These are phyloP conservation scores for Glaucopsyche alexis DNA, from an alignment of 2,888 invertebrate genomes.

Conservation along the genomic window DNA sequence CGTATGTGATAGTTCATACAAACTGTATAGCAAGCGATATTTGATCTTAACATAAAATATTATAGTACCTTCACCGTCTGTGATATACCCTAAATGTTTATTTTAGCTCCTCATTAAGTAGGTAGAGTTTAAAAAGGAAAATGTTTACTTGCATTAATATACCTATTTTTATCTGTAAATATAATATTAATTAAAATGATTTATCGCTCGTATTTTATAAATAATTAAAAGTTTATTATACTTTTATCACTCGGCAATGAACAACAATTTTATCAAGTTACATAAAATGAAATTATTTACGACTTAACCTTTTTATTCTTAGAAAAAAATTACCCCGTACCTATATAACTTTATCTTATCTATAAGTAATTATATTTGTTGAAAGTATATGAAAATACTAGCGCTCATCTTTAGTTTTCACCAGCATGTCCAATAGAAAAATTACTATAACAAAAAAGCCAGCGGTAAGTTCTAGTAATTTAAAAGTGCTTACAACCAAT, in stretches of 20 bases:
- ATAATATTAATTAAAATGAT: neutral
- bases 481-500: constrained; percentile 40
- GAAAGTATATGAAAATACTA: neutral
- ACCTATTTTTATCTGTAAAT: neutral
- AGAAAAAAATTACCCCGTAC: neutral
- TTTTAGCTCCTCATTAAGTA: neutral
- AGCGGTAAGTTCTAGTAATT: constrained; percentile 39
- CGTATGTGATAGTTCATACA: too few relatives aligned
- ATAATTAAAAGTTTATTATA: constrained; percentile 29
- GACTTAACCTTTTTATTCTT: constrained; percentile 2
- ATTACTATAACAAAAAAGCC: constrained; percentile 35
- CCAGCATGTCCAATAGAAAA: constrained; percentile 32
- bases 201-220: constrained; percentile 19
- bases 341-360: neutral
- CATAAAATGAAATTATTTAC: neutral
- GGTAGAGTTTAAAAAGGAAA: neutral
- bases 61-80: too few relatives aligned
- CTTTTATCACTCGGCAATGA: constrained; percentile 8
- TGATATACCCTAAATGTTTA: too few relatives aligned
- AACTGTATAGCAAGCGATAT: too few relatives aligned
- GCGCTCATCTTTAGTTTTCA: neutral
- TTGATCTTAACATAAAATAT: too few relatives aligned
- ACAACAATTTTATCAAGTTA: constrained; percentile 2
- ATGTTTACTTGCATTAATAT: neutral
- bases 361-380: neutral